These are phyloP conservation scores for Petromus typicus DNA, from an alignment of 2,113 vertebrate genomes.

Conservation along the genomic window DNA sequence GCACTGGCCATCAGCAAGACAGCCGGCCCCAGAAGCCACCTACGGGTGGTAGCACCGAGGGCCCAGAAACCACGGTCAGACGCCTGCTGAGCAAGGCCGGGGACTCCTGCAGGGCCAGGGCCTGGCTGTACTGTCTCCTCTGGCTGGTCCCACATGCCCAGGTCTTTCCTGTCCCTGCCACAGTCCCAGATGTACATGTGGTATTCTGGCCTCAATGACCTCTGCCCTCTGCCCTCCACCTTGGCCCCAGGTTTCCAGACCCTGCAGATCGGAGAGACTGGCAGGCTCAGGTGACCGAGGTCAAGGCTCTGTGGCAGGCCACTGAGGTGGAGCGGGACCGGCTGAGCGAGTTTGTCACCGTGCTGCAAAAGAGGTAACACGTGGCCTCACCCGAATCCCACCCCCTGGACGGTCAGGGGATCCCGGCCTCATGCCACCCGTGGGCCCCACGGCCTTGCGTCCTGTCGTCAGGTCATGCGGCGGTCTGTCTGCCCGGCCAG, in stretches of 20 bases:
- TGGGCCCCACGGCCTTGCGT: too few relatives aligned
- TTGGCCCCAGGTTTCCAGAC: constrained; percentile 36
- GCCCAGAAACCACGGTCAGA: background rate
- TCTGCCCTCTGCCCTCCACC: background rate
- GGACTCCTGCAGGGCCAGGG: background rate
- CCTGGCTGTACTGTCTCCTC: background rate
- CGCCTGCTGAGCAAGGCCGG: background rate
- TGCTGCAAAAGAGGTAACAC: constrained; percentile 89
- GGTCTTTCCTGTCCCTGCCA: background rate
- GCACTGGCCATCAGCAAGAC: background rate
- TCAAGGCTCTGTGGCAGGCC: constrained; percentile 86
- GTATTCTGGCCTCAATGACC: constrained; percentile 16
- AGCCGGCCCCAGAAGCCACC: background rate
- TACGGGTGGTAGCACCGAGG: background rate
- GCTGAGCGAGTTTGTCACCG: constrained; percentile 87
- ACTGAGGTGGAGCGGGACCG: constrained; percentile 87
- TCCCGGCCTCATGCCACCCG: background rate
- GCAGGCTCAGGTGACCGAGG: constrained; percentile 85
- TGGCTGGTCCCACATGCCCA: background rate
- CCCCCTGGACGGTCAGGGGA: background rate
- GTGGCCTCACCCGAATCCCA: background rate
- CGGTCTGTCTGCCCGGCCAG: too few relatives aligned
- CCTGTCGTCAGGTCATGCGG: too few relatives aligned
- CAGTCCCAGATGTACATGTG: background rate
- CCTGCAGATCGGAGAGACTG: constrained; percentile 76